Percentiles rank a stretch among this genome's conserved stretches.
phyloP scores from a whole-genome alignment of 1,140 invertebrate genomes.

The Drosophila chauvacae region DNA sequence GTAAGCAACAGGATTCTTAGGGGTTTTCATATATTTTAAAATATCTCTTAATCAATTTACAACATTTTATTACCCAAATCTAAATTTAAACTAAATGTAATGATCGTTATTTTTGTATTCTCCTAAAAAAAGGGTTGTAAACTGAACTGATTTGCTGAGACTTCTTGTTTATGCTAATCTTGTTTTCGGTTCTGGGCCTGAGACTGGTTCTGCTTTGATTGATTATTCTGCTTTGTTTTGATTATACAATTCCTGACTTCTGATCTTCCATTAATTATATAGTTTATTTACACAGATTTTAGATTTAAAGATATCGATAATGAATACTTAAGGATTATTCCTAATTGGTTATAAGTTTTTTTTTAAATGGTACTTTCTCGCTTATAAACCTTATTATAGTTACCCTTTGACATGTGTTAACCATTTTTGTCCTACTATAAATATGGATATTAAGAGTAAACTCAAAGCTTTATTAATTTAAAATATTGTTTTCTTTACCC shows the following conservation, averaged over 20 bases:
- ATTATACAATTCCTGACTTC: slow-evolving; percentile 12
- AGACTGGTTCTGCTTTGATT: slow-evolving; percentile 29
- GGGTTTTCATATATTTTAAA: background rate
- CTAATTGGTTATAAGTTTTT: background rate
- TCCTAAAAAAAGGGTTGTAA: background rate
- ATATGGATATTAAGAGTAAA: background rate
- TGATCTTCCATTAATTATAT: slow-evolving; percentile 1
- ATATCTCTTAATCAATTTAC: background rate
- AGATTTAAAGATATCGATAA: background rate
- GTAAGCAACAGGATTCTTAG: background rate
- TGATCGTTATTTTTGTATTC: background rate
- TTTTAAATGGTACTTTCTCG: background rate
- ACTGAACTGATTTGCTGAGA: background rate
- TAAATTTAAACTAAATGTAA: background rate
- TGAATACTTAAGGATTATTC: background rate
- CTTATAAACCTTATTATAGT: background rate
- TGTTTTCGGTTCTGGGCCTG: slow-evolving; percentile 6
- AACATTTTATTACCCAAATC: background rate
- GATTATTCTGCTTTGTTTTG: slow-evolving; percentile 33
- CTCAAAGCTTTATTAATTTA: background rate
- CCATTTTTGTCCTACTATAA: background rate
- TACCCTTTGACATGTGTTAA: too few relatives aligned
- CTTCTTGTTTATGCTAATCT: slow-evolving; percentile 17
- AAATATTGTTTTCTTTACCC: background rate
- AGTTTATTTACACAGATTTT: background rate